Evolutionary conservation across 2,113 vertebrate genomes (phyloP).

Genomic region (Motacilla tschutschensis): DNA sequence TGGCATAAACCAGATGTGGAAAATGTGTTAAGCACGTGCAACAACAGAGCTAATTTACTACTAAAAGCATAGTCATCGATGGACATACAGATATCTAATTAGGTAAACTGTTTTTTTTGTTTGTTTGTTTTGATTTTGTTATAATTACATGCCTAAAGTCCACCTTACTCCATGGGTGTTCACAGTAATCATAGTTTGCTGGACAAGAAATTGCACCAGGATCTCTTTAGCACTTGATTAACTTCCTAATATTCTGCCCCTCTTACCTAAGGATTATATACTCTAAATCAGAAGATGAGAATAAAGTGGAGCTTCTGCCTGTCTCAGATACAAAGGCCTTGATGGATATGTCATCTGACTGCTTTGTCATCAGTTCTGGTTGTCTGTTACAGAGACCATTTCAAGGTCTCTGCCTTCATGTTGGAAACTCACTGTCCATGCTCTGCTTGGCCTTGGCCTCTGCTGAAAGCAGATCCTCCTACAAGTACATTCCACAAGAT

Average conservation of each 20-base stretch:
- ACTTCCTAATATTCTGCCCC: not conserved
- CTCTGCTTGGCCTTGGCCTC: not conserved
- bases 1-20: not conserved
- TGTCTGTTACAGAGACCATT: not conserved
- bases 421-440: not conserved
- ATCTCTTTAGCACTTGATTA: not conserved
- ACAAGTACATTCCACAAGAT: slow-evolving; percentile 11
- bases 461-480: slow-evolving; percentile 13
- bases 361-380: not conserved
- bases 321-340: not conserved
- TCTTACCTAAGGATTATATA: not conserved
- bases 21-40: not conserved
- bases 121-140: not conserved
- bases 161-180: not conserved
- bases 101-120: not conserved
- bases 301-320: not conserved
- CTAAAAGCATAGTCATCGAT: not conserved
- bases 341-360: not conserved
- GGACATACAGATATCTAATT: not conserved
- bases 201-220: not conserved
- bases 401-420: not conserved
- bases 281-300: not conserved
- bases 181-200: not conserved
- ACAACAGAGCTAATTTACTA: not conserved
- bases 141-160: not conserved